Conservation (phyloP, 1,140 invertebrate genomes). For the Aphaenogaster ashmeadi region DNA sequence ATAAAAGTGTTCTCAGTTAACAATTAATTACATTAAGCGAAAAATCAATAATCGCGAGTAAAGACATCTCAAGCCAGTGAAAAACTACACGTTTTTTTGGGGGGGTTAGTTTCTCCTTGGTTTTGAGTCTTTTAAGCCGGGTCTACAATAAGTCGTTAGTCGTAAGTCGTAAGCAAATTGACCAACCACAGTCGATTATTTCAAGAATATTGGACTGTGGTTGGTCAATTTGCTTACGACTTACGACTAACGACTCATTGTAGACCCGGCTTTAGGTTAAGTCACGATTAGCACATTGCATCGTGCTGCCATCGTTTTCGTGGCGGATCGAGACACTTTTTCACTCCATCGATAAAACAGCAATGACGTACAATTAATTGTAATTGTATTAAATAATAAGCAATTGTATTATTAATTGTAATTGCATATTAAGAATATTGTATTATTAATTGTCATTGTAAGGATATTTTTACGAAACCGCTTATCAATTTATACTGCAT, state of each 20-base stretch:
- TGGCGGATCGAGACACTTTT: not conserved
- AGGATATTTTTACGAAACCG: not conserved
- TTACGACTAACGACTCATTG: no score
- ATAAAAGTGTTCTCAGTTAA: not conserved
- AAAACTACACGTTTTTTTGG: slow-evolving; percentile 4
- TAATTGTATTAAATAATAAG: not conserved
- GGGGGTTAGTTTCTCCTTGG: not conserved
- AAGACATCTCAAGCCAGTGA: not conserved
- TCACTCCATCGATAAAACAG: not conserved
- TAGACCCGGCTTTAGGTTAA: no score
- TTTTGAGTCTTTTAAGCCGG: not conserved
- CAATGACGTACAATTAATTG: not conserved
- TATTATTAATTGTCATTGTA: not conserved
- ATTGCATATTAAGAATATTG: no score
- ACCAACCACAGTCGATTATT: no score
- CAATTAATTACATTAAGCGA: not conserved
- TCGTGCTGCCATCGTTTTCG: not conserved
- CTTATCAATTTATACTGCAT: not conserved
- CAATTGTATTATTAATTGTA: not conserved
- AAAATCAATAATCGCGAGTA: not conserved
- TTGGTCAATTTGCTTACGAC: no score
- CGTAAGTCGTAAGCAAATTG: no score
- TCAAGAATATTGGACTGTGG: no score
- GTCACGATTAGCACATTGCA: not conserved
- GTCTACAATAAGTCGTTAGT: no score